Conservation (phyloP, 2,888 invertebrate genomes). For the Torymus texanus region DNA sequence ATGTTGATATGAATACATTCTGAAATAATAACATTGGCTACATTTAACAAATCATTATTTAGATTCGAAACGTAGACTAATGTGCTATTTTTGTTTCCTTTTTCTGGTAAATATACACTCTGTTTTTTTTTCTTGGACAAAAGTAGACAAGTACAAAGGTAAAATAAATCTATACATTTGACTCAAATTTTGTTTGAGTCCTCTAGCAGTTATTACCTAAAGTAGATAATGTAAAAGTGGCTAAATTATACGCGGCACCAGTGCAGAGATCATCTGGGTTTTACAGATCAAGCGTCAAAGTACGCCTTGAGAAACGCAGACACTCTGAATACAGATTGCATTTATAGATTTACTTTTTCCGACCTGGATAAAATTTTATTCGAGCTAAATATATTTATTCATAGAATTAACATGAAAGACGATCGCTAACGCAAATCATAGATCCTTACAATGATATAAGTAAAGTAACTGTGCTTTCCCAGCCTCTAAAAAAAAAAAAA, state of each 20-base stretch:
- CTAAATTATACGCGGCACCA: conserved; percentile 64
- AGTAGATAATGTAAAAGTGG: conserved; percentile 63
- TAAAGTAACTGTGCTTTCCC: conserved; percentile 41
- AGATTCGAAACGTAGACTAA: conserved; percentile 62
- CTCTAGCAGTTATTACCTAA: conserved; percentile 56
- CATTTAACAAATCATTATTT: conserved; percentile 60
- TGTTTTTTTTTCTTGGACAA: conserved; percentile 65
- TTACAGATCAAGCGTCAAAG: conserved; percentile 52
- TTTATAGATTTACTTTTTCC: conserved; percentile 50
- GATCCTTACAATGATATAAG: conserved; percentile 45
- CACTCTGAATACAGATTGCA: conserved; percentile 57
- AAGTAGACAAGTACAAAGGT: conserved; percentile 64
- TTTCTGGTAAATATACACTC: conserved; percentile 67
- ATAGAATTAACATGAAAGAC: conserved; percentile 55
- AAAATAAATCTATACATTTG: conserved; percentile 67
- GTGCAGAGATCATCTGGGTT: conserved; percentile 59
- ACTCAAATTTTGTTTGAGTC: conserved; percentile 57
- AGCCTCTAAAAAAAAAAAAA: conserved; percentile 39
- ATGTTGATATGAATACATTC: conserved; percentile 68
- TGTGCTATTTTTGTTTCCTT: conserved; percentile 54
- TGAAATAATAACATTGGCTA: conserved; percentile 66
- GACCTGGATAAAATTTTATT: conserved; percentile 54
- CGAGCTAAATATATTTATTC: conserved; percentile 55
- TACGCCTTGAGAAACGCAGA: conserved; percentile 54
- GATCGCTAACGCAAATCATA: conserved; percentile 55